Evolutionary conservation across 2,797 vertebrate species (phyloP).

Genomic region (Pelodytes ibericus): DNA sequence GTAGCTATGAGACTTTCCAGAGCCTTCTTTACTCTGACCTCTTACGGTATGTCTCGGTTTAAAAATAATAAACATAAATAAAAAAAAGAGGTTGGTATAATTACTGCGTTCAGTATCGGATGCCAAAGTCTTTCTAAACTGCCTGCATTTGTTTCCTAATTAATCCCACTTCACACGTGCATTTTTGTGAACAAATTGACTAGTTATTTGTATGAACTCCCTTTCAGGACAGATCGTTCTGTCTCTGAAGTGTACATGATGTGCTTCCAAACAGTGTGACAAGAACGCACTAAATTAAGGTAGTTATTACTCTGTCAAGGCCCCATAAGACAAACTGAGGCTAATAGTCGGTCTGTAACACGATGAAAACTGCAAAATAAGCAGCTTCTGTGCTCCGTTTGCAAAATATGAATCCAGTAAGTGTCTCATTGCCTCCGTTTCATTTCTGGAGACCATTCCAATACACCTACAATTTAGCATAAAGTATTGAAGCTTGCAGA

Average conservation of each 20-base stretch:
- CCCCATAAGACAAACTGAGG: conserved; percentile 22
- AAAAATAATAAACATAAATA: background rate
- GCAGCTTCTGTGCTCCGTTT: background rate
- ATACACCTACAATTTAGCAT: too few species aligned
- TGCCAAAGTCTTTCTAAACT: too few species aligned
- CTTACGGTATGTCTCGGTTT: background rate
- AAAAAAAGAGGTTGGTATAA: background rate
- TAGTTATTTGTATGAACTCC: conserved; percentile 15
- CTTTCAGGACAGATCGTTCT: background rate
- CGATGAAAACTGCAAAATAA: background rate
- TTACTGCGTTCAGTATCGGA: too few species aligned
- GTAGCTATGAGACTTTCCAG: background rate
- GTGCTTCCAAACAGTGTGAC: background rate
- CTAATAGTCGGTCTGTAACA: background rate
- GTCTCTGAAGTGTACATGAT: conserved; percentile 9
- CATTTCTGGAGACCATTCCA: too few species aligned
- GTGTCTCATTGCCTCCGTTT: background rate
- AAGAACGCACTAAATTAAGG: conserved; percentile 11
- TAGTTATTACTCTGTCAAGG: background rate
- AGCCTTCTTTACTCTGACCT: background rate
- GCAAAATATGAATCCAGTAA: background rate
- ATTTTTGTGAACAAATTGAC: conserved; percentile 1
- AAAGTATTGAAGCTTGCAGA: too few species aligned
- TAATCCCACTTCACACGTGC: background rate
- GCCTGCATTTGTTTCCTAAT: background rate